Evolutionary conservation across 2,888 invertebrate species (phyloP), one percentile per base, ranked within the genome.

Genomic region (Pycnomerus fuliginosus): DNA sequence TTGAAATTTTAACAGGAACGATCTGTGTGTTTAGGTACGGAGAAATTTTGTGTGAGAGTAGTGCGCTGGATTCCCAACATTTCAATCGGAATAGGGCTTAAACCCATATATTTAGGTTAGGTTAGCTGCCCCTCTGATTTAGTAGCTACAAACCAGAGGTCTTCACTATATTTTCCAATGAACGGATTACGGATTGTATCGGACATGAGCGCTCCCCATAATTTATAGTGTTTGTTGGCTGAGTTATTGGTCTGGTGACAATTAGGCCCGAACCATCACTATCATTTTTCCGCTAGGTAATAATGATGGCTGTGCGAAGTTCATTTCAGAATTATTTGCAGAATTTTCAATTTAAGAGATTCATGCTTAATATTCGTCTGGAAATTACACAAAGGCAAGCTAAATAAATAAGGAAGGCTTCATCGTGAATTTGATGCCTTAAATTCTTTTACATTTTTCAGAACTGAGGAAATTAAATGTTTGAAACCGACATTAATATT

Each of bases 141-240:
- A 64, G 53, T 55, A 49, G 55, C 55, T 44, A 48, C 50, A 54
- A 58, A 58, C 49, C 56, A 56, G 51, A 57, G 61, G 61, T 61
- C 62, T 61, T 62, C 57, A 58, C 60, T 62, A 62, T 60, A 62
- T 61, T 62, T 60, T 60, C 60, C 60, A 60, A 60, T 61, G 60
- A 57, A 56, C 55, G 53, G 56, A 54, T 54, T 55, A 56, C 56
- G 51, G 49, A 60, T 54, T 56, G 60, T 57, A 60, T 58, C 57
- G 58, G 43, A 50, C 52, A 50, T 56, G 54, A 48, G 50, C 50
- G 36, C 38, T 37, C 44, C n/a, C n/a, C 40, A 52, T 54, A 52
- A 54, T 52, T 54, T 52, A 54, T 51, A 30, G 32, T 38, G 33
- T 29, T 39, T 39, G 38, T 43, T 43, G 38, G 29, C 37, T 34